Percentiles rank a stretch among this genome's conserved stretches.
Evolutionary conservation across 2,113 vertebrate genomes (phyloP).

Genomic region (Prunella himalayana): DNA sequence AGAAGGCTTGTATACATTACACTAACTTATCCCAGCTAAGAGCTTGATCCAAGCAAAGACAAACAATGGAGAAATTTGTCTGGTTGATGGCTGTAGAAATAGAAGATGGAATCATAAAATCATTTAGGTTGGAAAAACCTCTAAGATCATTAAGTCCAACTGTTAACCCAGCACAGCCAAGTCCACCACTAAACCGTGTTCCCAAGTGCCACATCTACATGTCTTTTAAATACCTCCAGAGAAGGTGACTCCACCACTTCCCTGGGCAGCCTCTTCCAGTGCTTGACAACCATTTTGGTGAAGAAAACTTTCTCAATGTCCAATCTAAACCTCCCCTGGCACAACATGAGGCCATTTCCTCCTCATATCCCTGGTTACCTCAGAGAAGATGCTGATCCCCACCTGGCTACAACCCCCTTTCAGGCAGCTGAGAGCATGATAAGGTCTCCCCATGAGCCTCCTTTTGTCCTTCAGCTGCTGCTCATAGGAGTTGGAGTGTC

Average conservation of each 20-base stretch:
- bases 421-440: background rate
- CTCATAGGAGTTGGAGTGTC: background rate
- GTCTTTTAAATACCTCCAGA: background rate
- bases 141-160: background rate
- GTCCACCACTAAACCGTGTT: background rate
- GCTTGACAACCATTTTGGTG: background rate
- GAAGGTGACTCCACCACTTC: background rate
- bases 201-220: rapidly evolving
- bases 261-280: background rate
- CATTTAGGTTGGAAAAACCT: background rate
- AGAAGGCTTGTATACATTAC: background rate
- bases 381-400: background rate
- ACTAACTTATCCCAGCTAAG: background rate
- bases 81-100: background rate
- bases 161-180: background rate
- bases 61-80: background rate
- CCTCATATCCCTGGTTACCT: background rate
- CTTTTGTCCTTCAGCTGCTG: background rate
- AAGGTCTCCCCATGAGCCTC: background rate
- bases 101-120: background rate
- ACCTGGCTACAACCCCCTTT: background rate
- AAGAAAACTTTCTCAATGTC: background rate
- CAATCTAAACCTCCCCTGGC: background rate
- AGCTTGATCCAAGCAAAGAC: background rate
- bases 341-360: background rate